phyloP scores from a whole-genome alignment of 2,113 vertebrate genomes.

The Zosterops japonicus region DNA sequence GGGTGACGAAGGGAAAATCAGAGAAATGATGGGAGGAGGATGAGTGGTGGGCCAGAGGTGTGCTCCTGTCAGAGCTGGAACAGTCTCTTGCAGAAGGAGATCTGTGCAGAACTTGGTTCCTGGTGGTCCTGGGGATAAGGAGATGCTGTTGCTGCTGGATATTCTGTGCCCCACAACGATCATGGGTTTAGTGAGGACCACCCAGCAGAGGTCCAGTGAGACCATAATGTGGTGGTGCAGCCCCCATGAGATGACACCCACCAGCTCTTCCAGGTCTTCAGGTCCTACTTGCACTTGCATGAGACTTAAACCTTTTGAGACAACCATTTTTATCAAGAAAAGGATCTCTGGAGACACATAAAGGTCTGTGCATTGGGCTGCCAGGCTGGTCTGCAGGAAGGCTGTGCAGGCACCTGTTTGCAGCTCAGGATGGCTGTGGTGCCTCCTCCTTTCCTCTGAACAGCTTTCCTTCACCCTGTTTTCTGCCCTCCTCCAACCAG shows the following conservation, averaged over 20 bases:
- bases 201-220: not conserved
- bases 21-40: not conserved
- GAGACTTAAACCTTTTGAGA: not conserved
- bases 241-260: not conserved
- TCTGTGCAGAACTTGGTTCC: not conserved
- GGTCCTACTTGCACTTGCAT: fast-evolving
- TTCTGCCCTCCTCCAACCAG: not conserved
- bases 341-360: not conserved
- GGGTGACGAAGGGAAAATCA: not conserved
- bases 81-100: not conserved
- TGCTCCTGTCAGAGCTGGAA: not conserved
- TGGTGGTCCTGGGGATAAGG: not conserved
- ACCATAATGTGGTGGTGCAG: not conserved
- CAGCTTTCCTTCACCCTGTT: not conserved
- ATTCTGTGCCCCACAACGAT: not conserved
- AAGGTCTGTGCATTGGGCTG: not conserved
- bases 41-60: not conserved
- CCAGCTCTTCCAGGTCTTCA: not conserved
- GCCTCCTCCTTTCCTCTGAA: not conserved
- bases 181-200: not conserved
- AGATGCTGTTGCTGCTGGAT: not conserved
- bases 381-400: not conserved
- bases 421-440: fast-evolving
- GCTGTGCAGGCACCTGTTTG: not conserved
- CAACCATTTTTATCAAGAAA: not conserved